A percentile compares a stretch with the other conserved stretches of the same genome.
Conservation (phyloP, 2,113 vertebrate genomes). For the Uria aalge region DNA sequence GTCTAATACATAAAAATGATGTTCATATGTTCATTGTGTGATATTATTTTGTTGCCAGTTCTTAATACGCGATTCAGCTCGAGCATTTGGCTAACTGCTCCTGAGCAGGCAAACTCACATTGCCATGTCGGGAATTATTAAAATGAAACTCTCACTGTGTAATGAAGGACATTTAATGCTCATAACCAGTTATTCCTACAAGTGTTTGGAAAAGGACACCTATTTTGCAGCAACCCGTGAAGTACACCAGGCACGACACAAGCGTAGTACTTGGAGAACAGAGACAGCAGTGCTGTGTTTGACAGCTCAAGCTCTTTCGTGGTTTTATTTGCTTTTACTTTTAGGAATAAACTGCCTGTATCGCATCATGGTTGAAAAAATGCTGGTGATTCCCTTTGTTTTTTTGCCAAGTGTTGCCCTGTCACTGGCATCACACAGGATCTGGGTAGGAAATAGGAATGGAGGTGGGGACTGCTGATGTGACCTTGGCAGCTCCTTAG, state of each 20-base stretch:
- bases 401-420: not conserved
- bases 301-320: not conserved
- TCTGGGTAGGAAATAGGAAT: rapidly evolving
- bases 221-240: not conserved
- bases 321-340: not conserved
- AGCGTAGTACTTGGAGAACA: not conserved
- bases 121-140: not conserved
- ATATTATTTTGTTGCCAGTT: not conserved
- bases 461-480: not conserved
- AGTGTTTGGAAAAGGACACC: not conserved
- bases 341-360: not conserved
- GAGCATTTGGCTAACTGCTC: not conserved
- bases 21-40: not conserved
- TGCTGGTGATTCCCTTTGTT: not conserved
- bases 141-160: not conserved
- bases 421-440: not conserved
- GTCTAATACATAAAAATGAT: not conserved
- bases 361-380: not conserved
- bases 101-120: not conserved
- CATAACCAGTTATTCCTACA: not conserved
- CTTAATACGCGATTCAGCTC: not conserved
- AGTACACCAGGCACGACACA: not conserved
- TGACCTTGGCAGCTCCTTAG: not conserved
- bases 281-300: not conserved
- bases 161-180: not conserved